Evolutionary conservation across 2,113 vertebrate species (phyloP), one percentile per base, ranked within the genome.

Genomic region (Daubentonia madagascariensis): DNA sequence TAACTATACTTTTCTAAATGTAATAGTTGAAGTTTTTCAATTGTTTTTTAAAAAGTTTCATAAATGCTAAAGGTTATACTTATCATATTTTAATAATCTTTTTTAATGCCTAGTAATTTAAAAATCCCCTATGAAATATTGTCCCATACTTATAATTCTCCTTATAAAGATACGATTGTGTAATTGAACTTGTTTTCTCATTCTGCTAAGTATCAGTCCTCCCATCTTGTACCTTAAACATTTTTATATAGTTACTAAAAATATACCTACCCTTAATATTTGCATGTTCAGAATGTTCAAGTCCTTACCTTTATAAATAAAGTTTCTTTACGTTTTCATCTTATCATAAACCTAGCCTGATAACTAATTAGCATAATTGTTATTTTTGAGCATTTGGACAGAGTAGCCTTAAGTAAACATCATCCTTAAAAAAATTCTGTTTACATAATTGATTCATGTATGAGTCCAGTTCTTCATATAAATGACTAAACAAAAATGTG

Each of bases 401-500:
- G 52, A 81, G 4, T 84, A 94, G 48, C n/a, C 37, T 75, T 88
- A 75, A 43, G 50, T 50, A 93, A 73, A 76, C 30, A 81, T 37
- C 25, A 63, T 94, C 43, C 80, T 94, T 65, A 70, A 89, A 91
- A 96, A 48, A 86, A 48, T 76, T 61, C n/a, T 76, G 3, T 95
- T 94, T 85, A 59, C 32, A 67, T 94, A 97, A 90, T 59, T 85
- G 14, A 72, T 91, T 96, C 32, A 86, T 7, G 5, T 94, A 32
- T 67, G 57, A 89, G 32, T 63, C 23, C 7, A 92, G 23, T 83
- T 88, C 67, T 35, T 93, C 13, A 63, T 20, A 40, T 35, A 81
- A 83, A 65, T 78, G 85, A 65, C 80, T 88, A n/a, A 45, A 80
- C 5, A 79, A 76, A 70, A 87, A 81, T 73, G 13, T 54, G 37